Base-by-base conservation (phyloP, 2,113 vertebrate species). In the Muntiacus reevesi region DNA sequence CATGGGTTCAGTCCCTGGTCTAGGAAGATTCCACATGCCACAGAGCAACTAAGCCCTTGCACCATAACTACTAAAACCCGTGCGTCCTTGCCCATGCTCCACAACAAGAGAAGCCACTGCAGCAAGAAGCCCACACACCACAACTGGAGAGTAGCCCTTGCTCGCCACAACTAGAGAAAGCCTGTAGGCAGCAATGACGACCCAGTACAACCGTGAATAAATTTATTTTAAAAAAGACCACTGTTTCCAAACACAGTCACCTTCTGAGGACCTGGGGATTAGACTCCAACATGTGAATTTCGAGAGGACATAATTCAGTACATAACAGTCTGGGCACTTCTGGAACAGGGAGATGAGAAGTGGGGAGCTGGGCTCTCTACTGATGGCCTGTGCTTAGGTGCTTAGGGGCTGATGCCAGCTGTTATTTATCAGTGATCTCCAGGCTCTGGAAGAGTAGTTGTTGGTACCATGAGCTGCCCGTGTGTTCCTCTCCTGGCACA, bases 261-360 rank as follows among this genome's bases (percentile, higher is more conserved):
- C 33, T 85, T 71, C 71, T 50, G 55, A 91, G 54, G 52, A 40
- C 4, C 30, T 28, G 5, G 25, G 21, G 28, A 9, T 27, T n/a
- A 19, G 43, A 19, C 14, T 81, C 50, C 43, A 40, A 2, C 16
- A 5, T 88, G 10, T 60, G 52, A n/a, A 78, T 85, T 47, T 36
- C 1, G 52, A 21, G 36, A 6, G 19, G 6, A 84, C n/a, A n/a
- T n/a, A 57, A 11, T 33, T 9, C 27, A 17, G 36, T 21, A 33
- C 21, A 0, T 23, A 19, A 15, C 12, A 33, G 10, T 33, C 4
- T n/a, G 4, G 19, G 11, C 21, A 7, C 14, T 47, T 28, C n/a
- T 23, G 13, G n/a, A 76, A 74, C 47, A 52, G 23, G 12, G 13
- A 90, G 23, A 7, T 43, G 62, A 59, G 87, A 78, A 10, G 3